phyloP scores from a whole-genome alignment of 2,113 vertebrate genomes.

The Tringa solitaria region DNA sequence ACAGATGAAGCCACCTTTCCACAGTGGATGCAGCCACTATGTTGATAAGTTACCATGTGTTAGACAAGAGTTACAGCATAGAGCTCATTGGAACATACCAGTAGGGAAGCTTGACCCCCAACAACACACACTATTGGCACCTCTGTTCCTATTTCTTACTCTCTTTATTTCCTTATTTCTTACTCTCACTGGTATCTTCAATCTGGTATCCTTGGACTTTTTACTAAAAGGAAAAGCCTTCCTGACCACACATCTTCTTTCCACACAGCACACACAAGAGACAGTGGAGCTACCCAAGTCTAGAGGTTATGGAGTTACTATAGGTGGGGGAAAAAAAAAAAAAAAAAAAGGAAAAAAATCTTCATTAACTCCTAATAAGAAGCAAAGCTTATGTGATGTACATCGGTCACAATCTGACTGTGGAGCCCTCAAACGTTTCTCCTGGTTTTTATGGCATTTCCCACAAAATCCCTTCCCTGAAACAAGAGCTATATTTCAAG shows the following conservation, averaged over 20 bases:
- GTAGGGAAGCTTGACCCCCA: not conserved
- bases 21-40: not conserved
- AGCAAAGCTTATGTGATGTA: not conserved
- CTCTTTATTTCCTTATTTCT: not conserved
- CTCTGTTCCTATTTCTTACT: not conserved
- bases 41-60: not conserved
- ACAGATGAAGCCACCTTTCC: not conserved
- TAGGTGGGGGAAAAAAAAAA: rapidly evolving
- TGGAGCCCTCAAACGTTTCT: not conserved
- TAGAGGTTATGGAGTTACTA: not conserved
- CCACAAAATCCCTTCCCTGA: not conserved
- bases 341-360: rapidly evolving
- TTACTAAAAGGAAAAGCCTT: not conserved
- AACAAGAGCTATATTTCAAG: not conserved
- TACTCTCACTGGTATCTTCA: not conserved
- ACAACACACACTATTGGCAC: not conserved
- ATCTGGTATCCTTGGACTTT: not conserved
- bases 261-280: rapidly evolving
- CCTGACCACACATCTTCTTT: not conserved
- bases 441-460: not conserved
- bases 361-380: not conserved
- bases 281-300: not conserved
- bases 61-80: not conserved
- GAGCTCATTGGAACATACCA: not conserved
- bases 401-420: not conserved